Evolutionary conservation across 2,113 vertebrate species (phyloP).

Genomic region (Synodontis membranacea): DNA sequence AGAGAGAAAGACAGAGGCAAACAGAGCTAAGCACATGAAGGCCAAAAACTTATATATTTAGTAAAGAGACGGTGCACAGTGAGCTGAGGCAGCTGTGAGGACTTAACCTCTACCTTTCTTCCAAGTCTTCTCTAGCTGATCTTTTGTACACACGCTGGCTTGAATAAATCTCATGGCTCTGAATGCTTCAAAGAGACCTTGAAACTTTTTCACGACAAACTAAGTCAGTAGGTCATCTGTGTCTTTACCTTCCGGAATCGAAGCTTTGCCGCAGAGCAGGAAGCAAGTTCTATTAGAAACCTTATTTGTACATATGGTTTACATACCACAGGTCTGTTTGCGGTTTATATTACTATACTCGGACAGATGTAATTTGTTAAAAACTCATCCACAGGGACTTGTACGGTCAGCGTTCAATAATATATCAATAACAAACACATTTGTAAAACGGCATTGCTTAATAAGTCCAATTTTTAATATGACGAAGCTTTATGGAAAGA

Average conservation of each 20-base stretch:
- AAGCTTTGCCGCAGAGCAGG: neutral
- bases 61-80: neutral
- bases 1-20: neutral
- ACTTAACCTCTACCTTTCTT: neutral
- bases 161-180: neutral
- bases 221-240: neutral
- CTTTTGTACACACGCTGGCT: neutral
- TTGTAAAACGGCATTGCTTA: neutral
- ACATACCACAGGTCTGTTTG: neutral
- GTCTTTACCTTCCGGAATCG: neutral
- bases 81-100: conserved; percentile 17
- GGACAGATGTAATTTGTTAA: too few species aligned
- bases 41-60: neutral
- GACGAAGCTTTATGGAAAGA: neutral
- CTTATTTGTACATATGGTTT: neutral
- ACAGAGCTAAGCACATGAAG: neutral
- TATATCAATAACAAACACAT: neutral
- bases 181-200: neutral
- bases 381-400: too few species aligned
- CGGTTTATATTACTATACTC: too few species aligned
- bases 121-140: neutral
- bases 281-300: neutral
- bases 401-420: too few species aligned
- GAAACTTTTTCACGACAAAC: neutral
- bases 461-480: neutral